Percentiles rank a stretch among this genome's conserved stretches.
phyloP scores from a whole-genome alignment of 2,113 vertebrate genomes.

The Drymodes brunneopygia region DNA sequence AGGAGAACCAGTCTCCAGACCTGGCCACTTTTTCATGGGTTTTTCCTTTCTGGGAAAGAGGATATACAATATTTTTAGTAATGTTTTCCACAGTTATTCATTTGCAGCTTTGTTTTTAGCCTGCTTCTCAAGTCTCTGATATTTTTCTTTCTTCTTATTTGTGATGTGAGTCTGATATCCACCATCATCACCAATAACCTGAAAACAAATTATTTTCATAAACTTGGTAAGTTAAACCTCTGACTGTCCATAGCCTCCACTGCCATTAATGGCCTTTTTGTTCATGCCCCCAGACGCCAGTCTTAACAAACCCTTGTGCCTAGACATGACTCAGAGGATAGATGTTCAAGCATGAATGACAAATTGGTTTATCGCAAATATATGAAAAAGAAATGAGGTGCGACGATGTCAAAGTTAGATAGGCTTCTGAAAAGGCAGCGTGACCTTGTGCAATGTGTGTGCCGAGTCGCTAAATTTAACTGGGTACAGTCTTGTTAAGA shows the following conservation, averaged over 20 bases:
- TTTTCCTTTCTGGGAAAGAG: not conserved
- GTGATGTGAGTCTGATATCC: not conserved
- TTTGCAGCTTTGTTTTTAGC: conserved; percentile 12
- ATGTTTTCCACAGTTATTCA: not conserved
- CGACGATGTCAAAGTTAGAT: not conserved
- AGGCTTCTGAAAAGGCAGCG: not conserved
- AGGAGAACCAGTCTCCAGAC: not conserved
- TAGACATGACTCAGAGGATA: conserved; percentile 66
- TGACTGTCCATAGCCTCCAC: conserved; percentile 19
- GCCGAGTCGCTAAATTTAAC: conserved; percentile 33
- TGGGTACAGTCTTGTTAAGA: conserved; percentile 22
- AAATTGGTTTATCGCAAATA: conserved; percentile 58
- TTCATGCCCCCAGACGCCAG: conserved; percentile 21
- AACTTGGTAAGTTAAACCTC: conserved; percentile 13
- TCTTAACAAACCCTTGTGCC: conserved; percentile 46
- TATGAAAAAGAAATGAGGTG: conserved; percentile 58
- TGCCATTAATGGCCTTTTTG: conserved; percentile 63
- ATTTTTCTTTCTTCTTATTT: conserved; percentile 20
- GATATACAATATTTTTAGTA: not conserved
- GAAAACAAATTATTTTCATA: conserved; percentile 57
- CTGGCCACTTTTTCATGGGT: not conserved
- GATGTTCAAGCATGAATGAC: conserved; percentile 61
- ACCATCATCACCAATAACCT: conserved; percentile 20
- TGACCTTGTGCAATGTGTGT: conserved; percentile 39
- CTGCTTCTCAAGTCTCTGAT: not conserved